phyloP scores from a whole-genome alignment of 2,113 vertebrate species.

The Podarcis cretensis region DNA sequence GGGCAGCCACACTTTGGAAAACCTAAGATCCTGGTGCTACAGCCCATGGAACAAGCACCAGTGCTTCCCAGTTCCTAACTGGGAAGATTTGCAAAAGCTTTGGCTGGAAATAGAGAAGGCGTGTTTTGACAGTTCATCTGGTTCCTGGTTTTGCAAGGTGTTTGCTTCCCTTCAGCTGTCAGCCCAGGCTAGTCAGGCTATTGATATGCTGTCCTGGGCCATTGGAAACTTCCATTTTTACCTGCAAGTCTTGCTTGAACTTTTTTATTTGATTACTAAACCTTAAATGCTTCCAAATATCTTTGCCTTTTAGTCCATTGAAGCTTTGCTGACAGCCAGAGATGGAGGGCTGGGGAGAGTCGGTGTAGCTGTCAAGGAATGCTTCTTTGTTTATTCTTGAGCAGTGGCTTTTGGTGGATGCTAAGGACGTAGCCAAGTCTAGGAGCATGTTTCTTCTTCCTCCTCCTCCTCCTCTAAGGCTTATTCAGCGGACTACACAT shows the following conservation, averaged over 20 bases:
- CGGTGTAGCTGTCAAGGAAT: not conserved
- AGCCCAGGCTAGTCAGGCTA: too few species aligned
- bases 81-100: not conserved
- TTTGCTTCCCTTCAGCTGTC: not conserved
- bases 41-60: not conserved
- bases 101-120: not conserved
- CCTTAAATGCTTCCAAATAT: not conserved
- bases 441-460: not conserved
- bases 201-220: not conserved
- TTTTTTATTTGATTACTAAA: not conserved
- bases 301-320: not conserved
- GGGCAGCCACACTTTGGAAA: not conserved
- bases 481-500: not conserved
- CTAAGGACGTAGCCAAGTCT: not conserved
- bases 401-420: not conserved
- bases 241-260: not conserved
- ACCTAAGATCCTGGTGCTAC: not conserved
- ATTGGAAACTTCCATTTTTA: not conserved
- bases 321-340: not conserved
- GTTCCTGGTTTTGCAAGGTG: not conserved
- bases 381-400: not conserved
- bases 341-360: not conserved
- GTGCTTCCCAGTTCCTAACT: not conserved
- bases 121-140: not conserved
- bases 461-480: too few species aligned